Conservation (phyloP, 2,113 vertebrate genomes). For the Pelvicachromis taeniatus region DNA sequence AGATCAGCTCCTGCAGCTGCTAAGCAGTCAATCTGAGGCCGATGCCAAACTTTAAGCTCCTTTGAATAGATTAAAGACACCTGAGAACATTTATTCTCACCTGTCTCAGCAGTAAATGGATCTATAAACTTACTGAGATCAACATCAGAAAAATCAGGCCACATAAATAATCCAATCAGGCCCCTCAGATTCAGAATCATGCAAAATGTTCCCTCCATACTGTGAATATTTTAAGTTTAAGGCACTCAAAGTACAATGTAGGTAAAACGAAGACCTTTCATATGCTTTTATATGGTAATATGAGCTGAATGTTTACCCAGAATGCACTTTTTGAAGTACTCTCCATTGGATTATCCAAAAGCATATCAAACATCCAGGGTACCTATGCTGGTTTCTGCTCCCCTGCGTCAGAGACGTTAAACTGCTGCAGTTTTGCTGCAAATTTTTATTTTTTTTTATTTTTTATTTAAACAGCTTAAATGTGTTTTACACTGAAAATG, state of each 20-base stretch:
- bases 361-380: neutral
- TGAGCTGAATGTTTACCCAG: neutral
- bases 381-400: neutral
- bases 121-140: neutral
- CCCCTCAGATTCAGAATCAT: neutral
- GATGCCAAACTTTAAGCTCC: constrained; percentile 81
- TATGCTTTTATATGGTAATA: neutral
- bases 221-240: neutral
- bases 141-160: neutral
- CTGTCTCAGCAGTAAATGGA: neutral
- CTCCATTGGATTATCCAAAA: neutral
- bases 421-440: neutral
- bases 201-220: neutral
- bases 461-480: neutral
- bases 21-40: constrained; percentile 68
- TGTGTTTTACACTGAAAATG: neutral
- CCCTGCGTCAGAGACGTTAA: neutral
- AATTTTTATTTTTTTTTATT: no score
- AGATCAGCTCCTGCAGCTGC: constrained; percentile 73
- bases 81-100: neutral
- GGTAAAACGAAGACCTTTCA: neutral
- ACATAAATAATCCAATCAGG: neutral
- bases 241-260: neutral
- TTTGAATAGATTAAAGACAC: constrained; percentile 14
- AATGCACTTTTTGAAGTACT: neutral